Conservation (phyloP, 1,140 invertebrate species). For the Heliconius congener region DNA sequence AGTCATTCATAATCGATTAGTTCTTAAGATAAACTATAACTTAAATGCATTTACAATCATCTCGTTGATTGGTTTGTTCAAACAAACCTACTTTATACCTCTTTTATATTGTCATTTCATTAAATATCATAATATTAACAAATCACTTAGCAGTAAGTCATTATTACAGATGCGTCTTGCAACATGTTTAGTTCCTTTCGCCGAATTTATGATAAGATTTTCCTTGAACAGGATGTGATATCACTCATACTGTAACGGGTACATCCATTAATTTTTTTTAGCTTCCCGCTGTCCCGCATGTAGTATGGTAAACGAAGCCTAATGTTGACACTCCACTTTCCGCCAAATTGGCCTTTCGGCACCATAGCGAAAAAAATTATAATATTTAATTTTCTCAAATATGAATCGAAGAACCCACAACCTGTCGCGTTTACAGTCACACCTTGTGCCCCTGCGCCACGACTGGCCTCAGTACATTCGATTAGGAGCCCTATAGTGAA, state of each 20-base stretch:
- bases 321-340: no score
- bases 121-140: constrained; percentile 5
- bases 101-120: neutral
- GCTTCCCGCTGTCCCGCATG: no score
- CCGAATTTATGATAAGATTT: neutral
- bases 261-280: no score
- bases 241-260: neutral
- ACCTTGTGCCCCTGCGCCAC: no score
- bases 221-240: neutral
- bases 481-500: constrained; percentile 9
- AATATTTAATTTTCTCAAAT: no score
- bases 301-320: no score
- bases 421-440: no score
- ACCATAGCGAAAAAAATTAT: no score
- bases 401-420: no score
- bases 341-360: no score
- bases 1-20: neutral
- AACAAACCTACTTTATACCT: neutral
- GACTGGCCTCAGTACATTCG: neutral
- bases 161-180: neutral
- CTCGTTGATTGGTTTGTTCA: neutral
- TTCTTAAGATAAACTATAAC: neutral
- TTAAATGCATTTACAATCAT: neutral
- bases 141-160: neutral
- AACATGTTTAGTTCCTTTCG: neutral